Base-by-base conservation (phyloP, 2,113 vertebrate species). In the Eulemur rufifrons region DNA sequence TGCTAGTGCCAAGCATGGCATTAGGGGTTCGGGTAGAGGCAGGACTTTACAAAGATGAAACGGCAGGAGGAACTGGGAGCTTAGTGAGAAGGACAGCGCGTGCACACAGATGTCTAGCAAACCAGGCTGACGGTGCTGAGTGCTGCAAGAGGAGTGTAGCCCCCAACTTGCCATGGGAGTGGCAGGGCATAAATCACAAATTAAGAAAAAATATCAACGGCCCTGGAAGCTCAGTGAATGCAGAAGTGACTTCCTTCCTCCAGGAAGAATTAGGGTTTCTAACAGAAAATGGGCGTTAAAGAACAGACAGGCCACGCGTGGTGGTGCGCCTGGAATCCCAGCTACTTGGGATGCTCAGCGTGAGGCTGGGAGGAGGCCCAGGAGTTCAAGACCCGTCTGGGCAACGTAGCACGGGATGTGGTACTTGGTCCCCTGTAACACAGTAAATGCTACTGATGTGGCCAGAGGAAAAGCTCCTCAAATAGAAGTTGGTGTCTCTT, bases 61-160 rank as follows among this genome's bases (percentile, higher is more conserved):
- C 15, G 64, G 37, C 39, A 2, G 0, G 12, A 42, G 59, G 69
- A 23, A 8, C 66, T 50, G 2, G 34, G 59, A n/a, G 47, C 59
- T 52, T 2, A 25, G 39, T 32, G 37, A 42, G 15, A 37, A 34
- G 54, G 56, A 59, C 17, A 8, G 11, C 20, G 34, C 0, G 3
- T 64, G 32, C 37, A 39, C 42, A 39, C 42, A 45, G 12, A 23
- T 1, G n/a, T 63, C 69, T n/a, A 0, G 17, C n/a, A 32, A 23
- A 25, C 37, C 23, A 27, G 52, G 23, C 32, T 17, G 68, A 52
- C 27, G 15, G 7, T 5, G 14, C 17, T 10, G n/a, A 63, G 42
- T 15, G 37, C 37, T 50, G 1, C 8, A 3, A 5, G 42, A 45
- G 34, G 63, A 11, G 34, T 0, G 1, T 1, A 34, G 54, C 21